Evolutionary conservation across 2,888 invertebrate species (phyloP), one percentile per base, ranked within the genome.

Genomic region (Elmis aenea): DNA sequence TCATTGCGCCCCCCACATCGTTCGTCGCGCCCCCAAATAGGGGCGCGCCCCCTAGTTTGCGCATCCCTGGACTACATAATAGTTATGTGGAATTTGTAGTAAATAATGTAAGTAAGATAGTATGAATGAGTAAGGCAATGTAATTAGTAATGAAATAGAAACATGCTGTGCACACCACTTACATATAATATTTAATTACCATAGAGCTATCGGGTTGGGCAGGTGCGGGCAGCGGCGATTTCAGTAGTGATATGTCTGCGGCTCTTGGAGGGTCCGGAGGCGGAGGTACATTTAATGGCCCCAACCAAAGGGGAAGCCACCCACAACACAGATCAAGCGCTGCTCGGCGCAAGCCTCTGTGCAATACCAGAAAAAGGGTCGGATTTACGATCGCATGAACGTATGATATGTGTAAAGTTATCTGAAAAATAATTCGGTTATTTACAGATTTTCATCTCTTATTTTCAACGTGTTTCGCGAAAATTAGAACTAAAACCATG

Each of bases 381-480:
- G 88, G 88, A 62, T 88, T 88, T 51, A 87, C 85, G 55, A 87
- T 86, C 18, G 88, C 86, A 68, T 89, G 89, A 48, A 86, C 82
- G 71, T 87, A 87, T 49, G 88, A 87, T 69, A 88, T 85, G 76
- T 88, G 87, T 54, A 89, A 75, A 30, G 86, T 85, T 56, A 88
- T 83, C 84, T 86, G 76, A 48, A 74, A 74, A 24, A 4, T 16
- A 14, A 28, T n/a, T n/a, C n/a, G n/a, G n/a, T n/a, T n/a, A n/a
- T n/a, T n/a, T n/a, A n/a, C n/a, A n/a, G n/a, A n/a, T n/a, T n/a
- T n/a, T n/a, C n/a, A n/a, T n/a, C n/a, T n/a, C n/a, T n/a, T n/a
- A n/a, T n/a, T n/a, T n/a, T n/a, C n/a, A n/a, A n/a, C n/a, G n/a
- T n/a, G n/a, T n/a, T 22, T 22, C 6, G 5, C 8, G 8, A 5